A percentile compares a stretch with the other conserved stretches of the same genome.
Evolutionary conservation across 2,113 vertebrate species (phyloP).

Genomic region (Megaceryle maxima): DNA sequence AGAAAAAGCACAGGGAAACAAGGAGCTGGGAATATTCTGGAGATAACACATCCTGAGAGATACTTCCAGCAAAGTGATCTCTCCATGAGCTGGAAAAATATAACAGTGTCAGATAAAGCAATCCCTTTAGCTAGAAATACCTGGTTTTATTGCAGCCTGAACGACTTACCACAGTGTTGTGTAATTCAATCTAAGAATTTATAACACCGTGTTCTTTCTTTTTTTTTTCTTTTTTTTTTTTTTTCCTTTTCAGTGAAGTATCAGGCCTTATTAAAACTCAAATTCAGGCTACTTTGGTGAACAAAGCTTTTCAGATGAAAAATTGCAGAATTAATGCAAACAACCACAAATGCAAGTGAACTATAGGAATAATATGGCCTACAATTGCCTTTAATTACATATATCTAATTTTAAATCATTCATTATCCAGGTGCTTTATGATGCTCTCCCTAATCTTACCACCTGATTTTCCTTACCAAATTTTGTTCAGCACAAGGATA

Average conservation of each 20-base stretch:
- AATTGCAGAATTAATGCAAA: background rate
- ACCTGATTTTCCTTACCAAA: background rate
- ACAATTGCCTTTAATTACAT: constrained; percentile 4
- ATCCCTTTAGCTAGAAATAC: background rate
- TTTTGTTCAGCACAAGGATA: background rate
- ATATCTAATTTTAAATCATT: constrained; percentile 5
- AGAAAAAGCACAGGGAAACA: background rate
- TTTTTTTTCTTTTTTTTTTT: background rate
- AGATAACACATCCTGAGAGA: background rate
- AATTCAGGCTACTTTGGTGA: constrained; percentile 52
- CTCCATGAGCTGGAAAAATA: background rate
- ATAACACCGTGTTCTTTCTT: background rate
- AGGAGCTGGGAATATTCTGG: background rate
- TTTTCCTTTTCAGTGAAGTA: constrained; percentile 32
- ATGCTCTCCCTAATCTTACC: background rate
- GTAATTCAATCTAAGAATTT: constrained; percentile 29
- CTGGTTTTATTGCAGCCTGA: constrained; percentile 8
- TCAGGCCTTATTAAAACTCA: constrained; percentile 69
- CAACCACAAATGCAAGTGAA: constrained; percentile 20
- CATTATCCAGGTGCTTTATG: background rate
- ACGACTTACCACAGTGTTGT: constrained; percentile 28
- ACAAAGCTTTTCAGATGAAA: background rate
- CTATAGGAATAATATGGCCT: constrained; percentile 5
- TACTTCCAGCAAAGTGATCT: background rate
- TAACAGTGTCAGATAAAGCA: background rate